These are phyloP conservation scores for Pangasianodon hypophthalmus DNA, from an alignment of 2,113 vertebrate species.

Conservation along the genomic window DNA sequence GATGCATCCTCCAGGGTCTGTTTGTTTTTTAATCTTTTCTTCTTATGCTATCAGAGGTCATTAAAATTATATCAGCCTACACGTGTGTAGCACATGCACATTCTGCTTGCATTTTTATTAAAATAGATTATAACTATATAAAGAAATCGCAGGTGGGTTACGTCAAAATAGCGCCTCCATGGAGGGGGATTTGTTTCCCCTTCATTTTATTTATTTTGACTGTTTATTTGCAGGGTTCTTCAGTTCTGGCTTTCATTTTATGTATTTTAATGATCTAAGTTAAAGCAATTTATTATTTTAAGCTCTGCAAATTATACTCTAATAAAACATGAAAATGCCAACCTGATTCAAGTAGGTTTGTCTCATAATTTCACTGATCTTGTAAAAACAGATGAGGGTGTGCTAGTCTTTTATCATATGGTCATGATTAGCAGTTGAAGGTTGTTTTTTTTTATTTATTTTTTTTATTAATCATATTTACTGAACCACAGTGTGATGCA, in stretches of 20 bases:
- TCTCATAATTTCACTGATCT: too few species aligned
- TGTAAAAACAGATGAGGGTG: neutral
- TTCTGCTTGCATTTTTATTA: constrained; percentile 68
- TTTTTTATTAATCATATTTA: neutral
- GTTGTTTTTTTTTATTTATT: neutral
- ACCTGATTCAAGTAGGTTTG: neutral
- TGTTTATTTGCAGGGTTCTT: constrained; percentile 79
- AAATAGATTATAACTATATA: constrained; percentile 62
- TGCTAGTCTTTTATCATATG: neutral
- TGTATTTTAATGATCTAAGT: constrained; percentile 83
- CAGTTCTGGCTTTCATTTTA: constrained; percentile 81
- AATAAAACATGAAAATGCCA: constrained; percentile 79
- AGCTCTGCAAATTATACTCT: constrained; percentile 82
- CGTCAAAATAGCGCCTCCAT: constrained; percentile 73
- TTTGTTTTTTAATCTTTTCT: constrained; percentile 47
- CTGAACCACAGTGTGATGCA: neutral
- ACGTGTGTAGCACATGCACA: constrained; percentile 73
- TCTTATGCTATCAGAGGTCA: constrained; percentile 65
- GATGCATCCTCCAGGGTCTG: constrained; percentile 52
- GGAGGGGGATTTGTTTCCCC: constrained; percentile 67
- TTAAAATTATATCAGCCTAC: constrained; percentile 61
- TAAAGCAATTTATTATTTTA: constrained; percentile 84
- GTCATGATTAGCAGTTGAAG: neutral
- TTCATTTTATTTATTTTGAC: constrained; percentile 68
- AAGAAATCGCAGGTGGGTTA: constrained; percentile 68